Conservation (phyloP, 2,888 invertebrate species). For the Tetanocera ferruginea region DNA sequence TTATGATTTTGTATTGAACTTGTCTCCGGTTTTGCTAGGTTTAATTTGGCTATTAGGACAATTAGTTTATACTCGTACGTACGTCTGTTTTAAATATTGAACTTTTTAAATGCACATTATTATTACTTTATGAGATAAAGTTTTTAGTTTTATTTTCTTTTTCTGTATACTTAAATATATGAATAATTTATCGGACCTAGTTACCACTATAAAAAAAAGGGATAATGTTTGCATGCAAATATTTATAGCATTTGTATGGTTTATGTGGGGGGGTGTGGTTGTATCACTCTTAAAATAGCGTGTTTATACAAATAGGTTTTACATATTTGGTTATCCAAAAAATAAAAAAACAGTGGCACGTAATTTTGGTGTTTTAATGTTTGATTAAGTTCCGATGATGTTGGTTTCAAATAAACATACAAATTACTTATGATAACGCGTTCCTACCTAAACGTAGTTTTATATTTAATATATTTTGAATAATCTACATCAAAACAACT, state of each 20-base stretch:
- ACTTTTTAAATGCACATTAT: conserved; percentile 35
- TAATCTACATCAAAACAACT: conserved; percentile 8
- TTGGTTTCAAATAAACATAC: not conserved
- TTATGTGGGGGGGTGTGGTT: not conserved
- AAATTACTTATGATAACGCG: not conserved
- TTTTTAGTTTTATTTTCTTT: too few species aligned
- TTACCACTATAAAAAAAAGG: not conserved
- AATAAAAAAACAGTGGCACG: conserved; percentile 18
- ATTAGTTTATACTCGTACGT: not conserved
- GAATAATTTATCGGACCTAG: not conserved
- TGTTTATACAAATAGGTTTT: not conserved
- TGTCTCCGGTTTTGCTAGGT: not conserved
- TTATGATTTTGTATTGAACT: not conserved
- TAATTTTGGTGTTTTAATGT: conserved; percentile 32
- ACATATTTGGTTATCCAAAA: conserved; percentile 6
- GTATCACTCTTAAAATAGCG: not conserved
- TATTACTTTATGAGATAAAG: not conserved
- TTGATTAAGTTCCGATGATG: not conserved
- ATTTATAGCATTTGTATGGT: not conserved
- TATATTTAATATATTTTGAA: not conserved
- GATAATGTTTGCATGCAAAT: not conserved
- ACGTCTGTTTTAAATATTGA: conserved; percentile 3
- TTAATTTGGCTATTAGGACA: conserved; percentile 28
- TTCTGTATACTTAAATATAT: not conserved
- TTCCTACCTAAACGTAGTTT: not conserved